Base-by-base conservation (phyloP, 1,140 invertebrate species). In the Drosophila elegans region DNA sequence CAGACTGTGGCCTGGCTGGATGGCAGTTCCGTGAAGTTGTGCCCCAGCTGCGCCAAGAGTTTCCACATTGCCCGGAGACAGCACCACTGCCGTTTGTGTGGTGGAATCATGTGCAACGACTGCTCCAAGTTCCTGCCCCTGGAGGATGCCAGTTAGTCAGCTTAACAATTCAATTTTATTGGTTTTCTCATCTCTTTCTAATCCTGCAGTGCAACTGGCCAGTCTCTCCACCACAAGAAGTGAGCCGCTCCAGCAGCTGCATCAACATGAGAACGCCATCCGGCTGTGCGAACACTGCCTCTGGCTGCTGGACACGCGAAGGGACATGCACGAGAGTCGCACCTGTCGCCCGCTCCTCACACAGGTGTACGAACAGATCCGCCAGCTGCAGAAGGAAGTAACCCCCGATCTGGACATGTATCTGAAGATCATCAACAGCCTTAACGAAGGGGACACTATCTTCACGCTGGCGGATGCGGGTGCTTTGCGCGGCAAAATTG, bases 31-130 rank as follows among this genome's bases (percentile, higher is more conserved):
- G 98, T 98, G 0, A 96, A 96, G 67, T 92, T 98, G 27, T 99
- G 98, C 93, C 97, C 97, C 3, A 96, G 95, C 75, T 99, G 98
- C 94, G 97, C 97, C 4, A 95, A 95, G 91, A 94, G 94, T 49
- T 99, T 99, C 92, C 96, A 96, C 80, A 91, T 99, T 36, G 95
- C 97, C 1, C 94, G 97, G 57, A 93, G 98, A 64, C 97, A 98
- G 92, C 98, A 99, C 93, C 98, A 99, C 93, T 99, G 98, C 91
- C 94, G 98, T 74, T 93, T 99, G 4, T 99, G 98, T 94, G 98
- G 99, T 1, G 96, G 96, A 54, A 96, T 99, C 61, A 97, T 99
- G 94, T 99, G 98, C 93, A 95, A 98, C 91, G 95, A 96, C 76
- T 99, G 98, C 92, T 99, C 98, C 12, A 93, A 96, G 71, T 99